A percentile compares a stretch with the other conserved stretches of the same genome.
phyloP scores from a whole-genome alignment of 2,888 invertebrate species.

The Brenthis hecate region DNA sequence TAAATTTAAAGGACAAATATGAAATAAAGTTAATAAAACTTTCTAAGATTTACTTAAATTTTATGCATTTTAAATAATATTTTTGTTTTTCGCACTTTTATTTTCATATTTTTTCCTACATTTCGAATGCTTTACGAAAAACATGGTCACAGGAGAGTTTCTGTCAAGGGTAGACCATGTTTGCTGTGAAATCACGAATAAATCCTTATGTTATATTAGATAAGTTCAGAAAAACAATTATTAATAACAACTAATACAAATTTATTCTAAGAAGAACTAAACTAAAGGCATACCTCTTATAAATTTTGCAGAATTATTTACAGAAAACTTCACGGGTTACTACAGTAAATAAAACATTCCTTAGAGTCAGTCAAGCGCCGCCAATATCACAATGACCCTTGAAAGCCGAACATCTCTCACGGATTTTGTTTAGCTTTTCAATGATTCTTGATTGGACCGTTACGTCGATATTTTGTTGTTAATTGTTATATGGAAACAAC shows the following conservation, averaged over 20 bases:
- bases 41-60: too few relatives aligned
- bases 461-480: constrained; percentile 3
- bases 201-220: too few relatives aligned
- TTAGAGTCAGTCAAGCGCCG: constrained; percentile 15
- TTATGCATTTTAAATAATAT: too few relatives aligned
- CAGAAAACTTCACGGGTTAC: constrained; percentile 23
- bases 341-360: constrained; percentile 28
- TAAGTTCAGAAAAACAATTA: background rate
- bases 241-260: background rate
- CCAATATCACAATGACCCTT: constrained; percentile 22
- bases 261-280: background rate
- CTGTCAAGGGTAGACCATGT: too few relatives aligned
- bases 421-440: constrained; percentile 2
- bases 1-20: too few relatives aligned
- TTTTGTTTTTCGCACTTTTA: too few relatives aligned
- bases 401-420: constrained; percentile 18
- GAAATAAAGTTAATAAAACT: too few relatives aligned
- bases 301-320: constrained; percentile 18
- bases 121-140: too few relatives aligned
- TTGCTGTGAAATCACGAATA: too few relatives aligned
- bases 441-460: constrained; percentile 10
- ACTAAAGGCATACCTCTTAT: constrained; percentile 2
- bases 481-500: background rate
- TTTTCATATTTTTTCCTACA: too few relatives aligned
- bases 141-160: too few relatives aligned